Evolutionary conservation across 2,797 vertebrate genomes (phyloP).

Genomic region (Enteromius thamalakanensis): DNA sequence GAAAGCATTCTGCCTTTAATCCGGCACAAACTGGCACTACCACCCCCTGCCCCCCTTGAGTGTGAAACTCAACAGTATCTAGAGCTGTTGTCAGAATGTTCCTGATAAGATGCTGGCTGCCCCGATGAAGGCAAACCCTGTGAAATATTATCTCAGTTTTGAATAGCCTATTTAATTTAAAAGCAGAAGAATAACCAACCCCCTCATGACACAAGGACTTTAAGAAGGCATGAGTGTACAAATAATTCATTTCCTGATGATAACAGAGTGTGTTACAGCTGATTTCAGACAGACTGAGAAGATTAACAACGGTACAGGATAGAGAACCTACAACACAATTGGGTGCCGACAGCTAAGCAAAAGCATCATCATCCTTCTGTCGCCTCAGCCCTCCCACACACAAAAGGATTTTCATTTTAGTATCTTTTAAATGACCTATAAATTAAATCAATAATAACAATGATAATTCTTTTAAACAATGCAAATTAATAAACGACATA

Average conservation of each 20-base stretch:
- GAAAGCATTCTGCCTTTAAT: conserved; percentile 31
- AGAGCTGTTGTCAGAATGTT: conserved; percentile 40
- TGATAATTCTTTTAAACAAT: neutral
- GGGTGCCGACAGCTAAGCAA: neutral
- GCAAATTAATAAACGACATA: neutral
- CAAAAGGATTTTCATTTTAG: neutral
- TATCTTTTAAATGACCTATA: neutral
- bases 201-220: conserved; percentile 26
- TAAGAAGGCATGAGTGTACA: neutral
- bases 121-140: neutral
- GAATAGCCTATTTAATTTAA: conserved; percentile 1
- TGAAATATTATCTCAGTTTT: conserved; percentile 5
- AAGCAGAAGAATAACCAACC: conserved; percentile 1
- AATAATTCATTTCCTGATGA: conserved; percentile 18
- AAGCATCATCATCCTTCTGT: conserved; percentile 19
- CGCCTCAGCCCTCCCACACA: conserved; percentile 6
- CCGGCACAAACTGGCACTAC: conserved; percentile 15
- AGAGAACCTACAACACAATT: neutral
- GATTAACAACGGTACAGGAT: conserved; percentile 8
- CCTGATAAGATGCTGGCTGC: conserved; percentile 36
- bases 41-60: neutral
- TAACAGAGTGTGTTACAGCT: conserved; percentile 14
- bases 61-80: conserved; percentile 41
- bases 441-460: neutral
- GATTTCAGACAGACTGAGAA: conserved; percentile 7